Conservation (phyloP, 1,140 invertebrate genomes). For the Patella vulgata region DNA sequence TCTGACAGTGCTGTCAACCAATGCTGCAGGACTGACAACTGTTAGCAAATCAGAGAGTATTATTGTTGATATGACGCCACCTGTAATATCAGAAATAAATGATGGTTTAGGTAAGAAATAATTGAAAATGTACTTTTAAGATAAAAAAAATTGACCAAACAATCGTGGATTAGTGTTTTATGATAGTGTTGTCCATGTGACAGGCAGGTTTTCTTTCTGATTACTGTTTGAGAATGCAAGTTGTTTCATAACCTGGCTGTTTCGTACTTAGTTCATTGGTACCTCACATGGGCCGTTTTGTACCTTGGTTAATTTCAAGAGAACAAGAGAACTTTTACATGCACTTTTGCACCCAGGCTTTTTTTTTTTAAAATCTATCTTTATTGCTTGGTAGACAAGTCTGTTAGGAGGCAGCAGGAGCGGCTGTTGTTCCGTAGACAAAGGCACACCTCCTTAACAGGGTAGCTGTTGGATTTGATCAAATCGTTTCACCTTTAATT, state of each 20-base stretch:
- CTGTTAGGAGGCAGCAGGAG: too few species aligned
- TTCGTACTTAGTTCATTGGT: too few species aligned
- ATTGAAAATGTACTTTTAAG: not conserved
- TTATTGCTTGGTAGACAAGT: too few species aligned
- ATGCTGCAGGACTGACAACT: slow-evolving; percentile 41
- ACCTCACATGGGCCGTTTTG: not conserved
- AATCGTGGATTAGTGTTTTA: not conserved
- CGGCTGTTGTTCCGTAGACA: too few species aligned
- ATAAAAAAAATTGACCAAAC: not conserved
- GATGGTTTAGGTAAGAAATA: slow-evolving; percentile 33
- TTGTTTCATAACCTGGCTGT: too few species aligned
- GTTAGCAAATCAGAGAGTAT: slow-evolving; percentile 39
- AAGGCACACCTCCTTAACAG: too few species aligned
- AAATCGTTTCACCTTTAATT: too few species aligned
- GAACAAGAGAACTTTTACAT: not conserved
- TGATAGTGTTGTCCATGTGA: not conserved
- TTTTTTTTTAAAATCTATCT: too few species aligned
- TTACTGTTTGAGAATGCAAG: not conserved
- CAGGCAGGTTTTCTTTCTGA: not conserved
- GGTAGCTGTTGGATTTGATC: too few species aligned
- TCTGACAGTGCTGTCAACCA: slow-evolving; percentile 47
- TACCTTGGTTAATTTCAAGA: too few species aligned
- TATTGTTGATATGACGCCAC: slow-evolving; percentile 42
- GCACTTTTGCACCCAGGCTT: too few species aligned
- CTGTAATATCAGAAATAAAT: slow-evolving; percentile 27